phyloP scores from a whole-genome alignment of 2,113 vertebrate species.

The Stictonetta naevosa region DNA sequence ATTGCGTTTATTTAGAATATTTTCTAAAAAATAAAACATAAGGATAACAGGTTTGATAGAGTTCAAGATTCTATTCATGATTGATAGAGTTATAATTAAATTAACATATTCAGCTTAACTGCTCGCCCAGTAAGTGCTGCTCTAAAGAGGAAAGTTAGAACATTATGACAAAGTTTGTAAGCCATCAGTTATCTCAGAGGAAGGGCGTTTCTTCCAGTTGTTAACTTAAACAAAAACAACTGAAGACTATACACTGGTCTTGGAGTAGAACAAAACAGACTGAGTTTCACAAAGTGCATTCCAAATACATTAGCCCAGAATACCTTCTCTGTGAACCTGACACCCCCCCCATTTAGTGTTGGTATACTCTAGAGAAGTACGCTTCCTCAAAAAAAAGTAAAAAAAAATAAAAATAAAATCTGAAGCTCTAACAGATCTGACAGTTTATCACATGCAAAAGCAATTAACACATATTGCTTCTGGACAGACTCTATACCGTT shows the following conservation, averaged over 20 bases:
- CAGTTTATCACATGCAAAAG: neutral
- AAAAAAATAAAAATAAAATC: neutral
- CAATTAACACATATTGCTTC: neutral
- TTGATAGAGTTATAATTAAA: slow-evolving; percentile 43
- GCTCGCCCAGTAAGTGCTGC: neutral
- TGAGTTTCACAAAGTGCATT: neutral
- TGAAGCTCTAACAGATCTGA: neutral
- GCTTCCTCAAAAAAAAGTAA: neutral
- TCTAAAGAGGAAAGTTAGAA: slow-evolving; percentile 34
- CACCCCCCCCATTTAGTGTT: neutral
- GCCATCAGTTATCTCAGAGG: slow-evolving; percentile 65
- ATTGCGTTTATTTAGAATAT: neutral
- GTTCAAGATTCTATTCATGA: neutral
- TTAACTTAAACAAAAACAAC: slow-evolving; percentile 62
- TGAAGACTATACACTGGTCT: neutral
- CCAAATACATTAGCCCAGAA: neutral
- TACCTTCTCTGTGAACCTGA: neutral
- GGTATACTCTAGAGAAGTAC: neutral
- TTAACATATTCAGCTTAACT: slow-evolving; percentile 2
- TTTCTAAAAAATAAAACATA: neutral
- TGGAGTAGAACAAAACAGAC: neutral
- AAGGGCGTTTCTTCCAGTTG: slow-evolving; percentile 61
- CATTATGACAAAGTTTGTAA: slow-evolving; percentile 47
- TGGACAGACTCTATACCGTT: neutral
- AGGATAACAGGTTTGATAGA: neutral